Conservation (phyloP, 2,888 invertebrate species). For the Erebia aethiops region DNA sequence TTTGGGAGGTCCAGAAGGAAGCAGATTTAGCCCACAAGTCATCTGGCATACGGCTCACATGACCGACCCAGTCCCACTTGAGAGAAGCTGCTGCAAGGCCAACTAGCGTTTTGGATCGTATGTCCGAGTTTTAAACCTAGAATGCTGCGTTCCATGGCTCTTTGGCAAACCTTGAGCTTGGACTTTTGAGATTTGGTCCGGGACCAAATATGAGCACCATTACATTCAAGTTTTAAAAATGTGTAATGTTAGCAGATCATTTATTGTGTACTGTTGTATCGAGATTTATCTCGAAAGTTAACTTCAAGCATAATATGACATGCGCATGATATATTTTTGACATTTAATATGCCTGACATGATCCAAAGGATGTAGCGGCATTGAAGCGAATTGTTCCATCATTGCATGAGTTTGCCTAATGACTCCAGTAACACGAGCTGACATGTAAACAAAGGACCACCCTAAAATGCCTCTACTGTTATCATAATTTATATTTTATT, state of each 20-base stretch:
- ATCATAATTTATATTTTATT: constrained; percentile 37
- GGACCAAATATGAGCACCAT: too few species aligned
- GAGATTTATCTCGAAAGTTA: background rate
- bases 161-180: too few species aligned
- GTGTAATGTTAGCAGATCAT: background rate
- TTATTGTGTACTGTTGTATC: background rate
- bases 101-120: too few species aligned
- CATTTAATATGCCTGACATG: constrained; percentile 27
- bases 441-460: constrained; percentile 45
- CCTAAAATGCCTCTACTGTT: constrained; percentile 53
- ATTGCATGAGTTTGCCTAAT: constrained; percentile 31
- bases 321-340: constrained; percentile 14
- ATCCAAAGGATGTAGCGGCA: constrained; percentile 36
- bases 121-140: too few species aligned
- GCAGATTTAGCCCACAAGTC: too few species aligned
- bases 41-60: too few species aligned
- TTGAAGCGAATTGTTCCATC: constrained; percentile 37
- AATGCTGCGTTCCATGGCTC: too few species aligned
- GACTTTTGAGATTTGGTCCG: too few species aligned
- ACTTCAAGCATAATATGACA: too few species aligned
- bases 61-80: too few species aligned
- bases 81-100: too few species aligned
- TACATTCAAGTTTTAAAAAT: background rate
- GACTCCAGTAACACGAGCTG: constrained; percentile 30
- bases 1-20: too few species aligned